These are phyloP conservation scores for Drosophila seclusa DNA, from an alignment of 2,888 invertebrate genomes.

Conservation along the genomic window DNA sequence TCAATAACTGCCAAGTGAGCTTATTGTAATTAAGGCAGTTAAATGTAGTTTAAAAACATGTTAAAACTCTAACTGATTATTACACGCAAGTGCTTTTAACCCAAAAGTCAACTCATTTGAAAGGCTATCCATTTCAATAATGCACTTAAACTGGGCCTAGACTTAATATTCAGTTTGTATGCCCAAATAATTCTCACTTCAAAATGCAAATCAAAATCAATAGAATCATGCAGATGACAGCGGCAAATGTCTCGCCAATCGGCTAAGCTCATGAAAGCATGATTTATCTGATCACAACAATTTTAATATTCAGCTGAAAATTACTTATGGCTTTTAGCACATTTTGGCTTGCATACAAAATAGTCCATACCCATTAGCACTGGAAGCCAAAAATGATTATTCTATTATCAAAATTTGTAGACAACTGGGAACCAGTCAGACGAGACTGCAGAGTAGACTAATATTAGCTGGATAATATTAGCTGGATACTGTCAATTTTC, in stretches of 20 bases:
- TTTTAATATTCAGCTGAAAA: slow-evolving; percentile 13
- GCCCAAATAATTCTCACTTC: slow-evolving; percentile 2
- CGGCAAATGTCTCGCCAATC: slow-evolving; percentile 2
- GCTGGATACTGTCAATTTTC: slow-evolving; percentile 31
- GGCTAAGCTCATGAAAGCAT: slow-evolving; percentile 12
- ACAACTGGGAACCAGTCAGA: not conserved
- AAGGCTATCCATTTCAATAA: slow-evolving; percentile 13
- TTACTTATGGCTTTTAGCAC: slow-evolving; percentile 27
- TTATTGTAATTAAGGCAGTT: not conserved
- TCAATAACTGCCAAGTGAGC: not conserved
- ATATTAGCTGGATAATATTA: not conserved
- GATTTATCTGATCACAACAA: slow-evolving; percentile 10
- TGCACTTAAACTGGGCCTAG: slow-evolving; percentile 7
- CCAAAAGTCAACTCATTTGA: not conserved
- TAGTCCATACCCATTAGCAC: slow-evolving; percentile 59
- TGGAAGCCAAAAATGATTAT: slow-evolving; percentile 26
- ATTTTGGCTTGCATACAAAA: slow-evolving; percentile 15
- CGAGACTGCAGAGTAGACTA: not conserved
- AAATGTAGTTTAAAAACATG: not conserved
- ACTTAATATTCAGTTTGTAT: slow-evolving; percentile 20
- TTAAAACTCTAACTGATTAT: not conserved
- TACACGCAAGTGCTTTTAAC: not conserved
- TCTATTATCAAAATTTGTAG: slow-evolving; percentile 26
- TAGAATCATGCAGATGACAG: slow-evolving; percentile 1
- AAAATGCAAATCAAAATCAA: slow-evolving; percentile 19